phyloP scores from a whole-genome alignment of 2,113 vertebrate species.

The Butorides virescens region DNA sequence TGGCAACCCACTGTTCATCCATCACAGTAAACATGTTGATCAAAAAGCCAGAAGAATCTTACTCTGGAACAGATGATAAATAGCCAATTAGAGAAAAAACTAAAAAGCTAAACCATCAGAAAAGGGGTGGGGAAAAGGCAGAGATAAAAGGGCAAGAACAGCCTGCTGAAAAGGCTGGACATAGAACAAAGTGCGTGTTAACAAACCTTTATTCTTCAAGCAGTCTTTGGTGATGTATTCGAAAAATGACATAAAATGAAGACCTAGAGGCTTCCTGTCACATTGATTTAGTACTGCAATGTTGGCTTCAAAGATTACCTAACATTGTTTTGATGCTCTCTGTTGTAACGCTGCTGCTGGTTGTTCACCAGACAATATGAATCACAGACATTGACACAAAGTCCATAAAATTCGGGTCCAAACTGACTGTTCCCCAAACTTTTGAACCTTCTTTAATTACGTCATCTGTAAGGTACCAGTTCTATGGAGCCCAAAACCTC shows the following conservation, averaged over 20 bases:
- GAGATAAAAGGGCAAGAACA: constrained; percentile 36
- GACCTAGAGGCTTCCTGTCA: background rate
- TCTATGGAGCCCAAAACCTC: background rate
- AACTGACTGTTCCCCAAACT: background rate
- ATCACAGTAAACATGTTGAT: background rate
- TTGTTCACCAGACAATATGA: background rate
- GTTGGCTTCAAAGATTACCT: background rate
- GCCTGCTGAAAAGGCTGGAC: constrained; percentile 14
- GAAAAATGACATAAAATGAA: constrained; percentile 1
- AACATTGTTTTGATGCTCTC: background rate
- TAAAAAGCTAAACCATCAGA: constrained; percentile 32
- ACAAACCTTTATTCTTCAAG: background rate
- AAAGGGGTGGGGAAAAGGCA: background rate
- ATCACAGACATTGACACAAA: background rate
- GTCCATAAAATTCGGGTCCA: background rate
- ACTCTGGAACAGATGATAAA: background rate
- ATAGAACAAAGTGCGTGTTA: background rate
- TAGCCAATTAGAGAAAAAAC: constrained; percentile 22
- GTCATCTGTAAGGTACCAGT: background rate
- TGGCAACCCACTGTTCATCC: background rate
- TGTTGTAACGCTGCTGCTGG: background rate
- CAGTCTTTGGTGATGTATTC: background rate
- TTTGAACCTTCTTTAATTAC: background rate
- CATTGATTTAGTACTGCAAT: background rate
- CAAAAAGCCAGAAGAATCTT: constrained; percentile 2